Evolutionary conservation across 2,888 invertebrate species (phyloP), one percentile per base, ranked within the genome.

Genomic region (Acronicta aceris): DNA sequence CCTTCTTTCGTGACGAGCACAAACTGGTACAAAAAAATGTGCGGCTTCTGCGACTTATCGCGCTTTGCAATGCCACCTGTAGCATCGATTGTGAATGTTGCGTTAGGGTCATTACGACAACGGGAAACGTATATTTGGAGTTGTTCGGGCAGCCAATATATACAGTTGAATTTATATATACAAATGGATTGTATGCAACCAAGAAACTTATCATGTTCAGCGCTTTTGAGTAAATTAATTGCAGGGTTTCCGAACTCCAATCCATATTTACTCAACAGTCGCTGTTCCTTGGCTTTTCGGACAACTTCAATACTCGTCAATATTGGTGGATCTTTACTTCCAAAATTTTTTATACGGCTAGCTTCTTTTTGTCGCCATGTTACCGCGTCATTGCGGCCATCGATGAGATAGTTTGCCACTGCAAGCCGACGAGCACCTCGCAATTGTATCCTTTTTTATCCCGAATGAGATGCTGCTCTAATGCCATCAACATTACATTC

Each of bases 271-370:
- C 10, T 50, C n/a, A 41, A 40, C 0, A 50, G 27, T 13, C 25
- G 50, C 50, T 50, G 41, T 50, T 50, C 40, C 8, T 50, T 50
- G 25, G 50, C 50, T 50, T 50, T 50, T n/a, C 27, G 48, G 9
- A 48, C 7, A 2, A 48, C 48, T 12, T 12, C 38, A 48, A 17
- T 36, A 13, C 17, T 50, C 12, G 50, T 15, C 13, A 50, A 50
- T 4, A 27, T 50, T 16, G 50, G 40, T 25, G 50, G 41, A 21
- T 50, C 10, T 25, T 50, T 41, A 50, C 10, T 41, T 6, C 50
- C 41, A 50, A 40, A n/a, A n/a, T n/a, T 50, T 25, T 40, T 25
- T 50, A 25, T 27, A n/a, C 53, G 41, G 0, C 36, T 5, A 13
- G 41, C 45, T 53, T 53, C 45, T 45, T 43, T 53, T 36, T 41